Base-by-base conservation (phyloP, 2,797 vertebrate species). In the Sebastes minor region DNA sequence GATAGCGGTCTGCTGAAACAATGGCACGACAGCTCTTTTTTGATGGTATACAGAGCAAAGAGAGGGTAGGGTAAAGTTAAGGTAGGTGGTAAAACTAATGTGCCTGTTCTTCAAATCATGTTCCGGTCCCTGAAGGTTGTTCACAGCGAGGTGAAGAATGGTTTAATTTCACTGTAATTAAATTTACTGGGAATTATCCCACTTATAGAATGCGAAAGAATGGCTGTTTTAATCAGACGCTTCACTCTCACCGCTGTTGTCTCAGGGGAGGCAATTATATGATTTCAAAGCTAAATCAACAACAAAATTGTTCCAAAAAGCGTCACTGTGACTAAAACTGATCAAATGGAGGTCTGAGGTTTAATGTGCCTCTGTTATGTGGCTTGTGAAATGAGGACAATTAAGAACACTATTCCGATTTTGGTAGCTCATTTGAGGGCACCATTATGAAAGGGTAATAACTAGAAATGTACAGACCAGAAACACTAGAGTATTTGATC, bases 91-190 rank as follows among this genome's bases (percentile, higher is more conserved):
- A 16, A 16, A 57, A 80, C 49, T 33, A 59, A 80, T 57, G 27
- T 35, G 22, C 9, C 33, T 52, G 61, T 78, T 82, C 2, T 30
- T 74, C 13, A 6, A 56, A 25, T 71, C n/a, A 42, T 35, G 4
- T 38, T 55, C 30, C 10, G 1, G 33, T 27, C 64, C 66, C 66
- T 74, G 55, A 74, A 23, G 67, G 18, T 10, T 20, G 33, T 71
- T 82, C 82, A 63, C 76, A 76, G 22, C 32, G 13, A 66, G 28
- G 25, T 85, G 67, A 85, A 20, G 20, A 64, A 82, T 75, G 28
- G 70, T 71, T 80, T 82, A 69, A 87, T 86, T 80, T 78, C 9
- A 35, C 42, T 28, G 18, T 74, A 80, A 87, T 82, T 27, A 80
- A 77, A 79, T 79, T 74, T 61, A 12, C 25, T 60, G 8, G 8